Conservation (phyloP, 2,888 invertebrate genomes). For the Ariolimax columbianus region DNA sequence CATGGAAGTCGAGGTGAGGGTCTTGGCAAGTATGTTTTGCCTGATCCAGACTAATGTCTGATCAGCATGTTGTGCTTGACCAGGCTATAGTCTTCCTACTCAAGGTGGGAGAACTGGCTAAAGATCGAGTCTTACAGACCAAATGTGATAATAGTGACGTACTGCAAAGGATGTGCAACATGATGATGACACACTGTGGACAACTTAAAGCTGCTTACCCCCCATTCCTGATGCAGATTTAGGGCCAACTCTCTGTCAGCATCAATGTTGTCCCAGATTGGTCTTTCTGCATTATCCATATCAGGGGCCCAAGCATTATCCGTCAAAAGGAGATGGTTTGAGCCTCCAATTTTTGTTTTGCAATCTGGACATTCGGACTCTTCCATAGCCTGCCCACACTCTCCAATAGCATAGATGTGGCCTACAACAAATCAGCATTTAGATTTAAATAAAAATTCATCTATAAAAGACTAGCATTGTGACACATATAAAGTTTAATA, state of each 20-base stretch:
- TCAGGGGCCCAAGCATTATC: conserved; percentile 80
- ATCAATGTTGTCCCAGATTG: conserved; percentile 61
- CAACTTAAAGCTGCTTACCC: conserved; percentile 5
- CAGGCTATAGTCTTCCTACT: too few relatives aligned
- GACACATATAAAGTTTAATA: too few relatives aligned
- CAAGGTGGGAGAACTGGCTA: too few relatives aligned
- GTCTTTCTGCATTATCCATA: conserved; percentile 76
- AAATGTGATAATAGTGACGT: too few relatives aligned
- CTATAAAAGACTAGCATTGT: background rate
- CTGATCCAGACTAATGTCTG: too few relatives aligned
- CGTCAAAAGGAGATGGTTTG: conserved; percentile 79
- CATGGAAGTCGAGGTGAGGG: too few relatives aligned
- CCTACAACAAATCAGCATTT: conserved; percentile 70
- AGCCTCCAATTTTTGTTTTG: conserved; percentile 81
- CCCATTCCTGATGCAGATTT: conserved; percentile 16
- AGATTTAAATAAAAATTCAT: background rate
- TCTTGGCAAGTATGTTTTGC: too few relatives aligned
- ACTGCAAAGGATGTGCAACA: too few relatives aligned
- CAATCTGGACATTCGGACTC: conserved; percentile 82
- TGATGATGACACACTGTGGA: background rate
- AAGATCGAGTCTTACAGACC: too few relatives aligned
- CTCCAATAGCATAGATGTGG: conserved; percentile 84
- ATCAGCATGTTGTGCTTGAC: too few relatives aligned
- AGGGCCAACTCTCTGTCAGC: conserved; percentile 41
- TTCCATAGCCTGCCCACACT: conserved; percentile 85